Base-by-base conservation (phyloP, 2,113 vertebrate genomes). In the Malurus cyaneus region DNA sequence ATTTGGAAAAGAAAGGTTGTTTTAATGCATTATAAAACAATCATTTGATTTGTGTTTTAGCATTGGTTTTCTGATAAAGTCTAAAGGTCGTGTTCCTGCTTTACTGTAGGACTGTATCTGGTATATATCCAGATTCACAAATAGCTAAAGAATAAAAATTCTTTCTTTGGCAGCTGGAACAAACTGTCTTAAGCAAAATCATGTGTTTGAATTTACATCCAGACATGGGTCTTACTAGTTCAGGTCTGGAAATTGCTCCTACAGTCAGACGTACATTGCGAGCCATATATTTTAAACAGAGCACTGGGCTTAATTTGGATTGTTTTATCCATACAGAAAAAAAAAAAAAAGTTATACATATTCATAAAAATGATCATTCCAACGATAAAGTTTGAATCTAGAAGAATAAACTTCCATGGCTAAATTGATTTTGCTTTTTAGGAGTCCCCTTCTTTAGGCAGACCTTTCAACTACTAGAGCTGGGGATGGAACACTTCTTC, bases 141-240 rank as follows among this genome's bases (percentile, higher is more conserved):
- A 95, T 60, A 96, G 73, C 91, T 74, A 59, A 94, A 89, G 89
- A 94, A 91, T 91, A 95, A 89, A 89, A 96, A 85, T 93, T 94
- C 79, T 78, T 92, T 97, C 78, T 76, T 77, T 95, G 94, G 95
- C 96, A 95, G 78, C 91, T 93, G 95, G 59, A 95, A 95, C 84
- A 95, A 96, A 97, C 94, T 89, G 44, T 89, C 62, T 94, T 95
- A 97, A 97, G 78, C 89, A 95, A 95, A 97, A 91, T 97, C 95
- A 91, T 89, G 81, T 96, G 95, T 94, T 94, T 86, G 93, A 94
- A 65, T 82, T 78, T 94, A 89, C 71, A 73, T 91, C 74, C 95
- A 96, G 95, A 95, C 91, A 91, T 29, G 71, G 70, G 24, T 92
- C 89, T 94, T 94, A 94, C 66, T 79, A 80, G 62, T 42, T 69